Evolutionary conservation across 1,140 invertebrate genomes (phyloP), one percentile per base, ranked within the genome.

Genomic region (Apis laboriosa): DNA sequence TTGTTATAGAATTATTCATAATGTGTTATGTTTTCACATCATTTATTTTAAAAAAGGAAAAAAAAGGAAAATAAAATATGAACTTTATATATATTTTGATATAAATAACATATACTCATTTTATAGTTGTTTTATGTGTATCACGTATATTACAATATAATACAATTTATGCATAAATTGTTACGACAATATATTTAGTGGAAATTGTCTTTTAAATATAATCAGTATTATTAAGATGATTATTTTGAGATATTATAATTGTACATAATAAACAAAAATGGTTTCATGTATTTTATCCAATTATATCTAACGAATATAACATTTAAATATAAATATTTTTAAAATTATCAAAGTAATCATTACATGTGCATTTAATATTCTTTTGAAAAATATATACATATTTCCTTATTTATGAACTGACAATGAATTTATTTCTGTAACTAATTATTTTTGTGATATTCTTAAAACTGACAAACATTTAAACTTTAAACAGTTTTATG

Each of bases 111-210:
- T 58, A n/a, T 43, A 19, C 24, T 70, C 9, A 60, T 60, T 78
- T 24, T 60, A 15, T 55, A 64, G 2, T 24, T 43, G 2, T 76
- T 76, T 70, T 70, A n/a, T 70, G n/a, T 66, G 34, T 77, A 66
- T 66, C 9, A 51, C 28, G 49, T 71, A 78, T 70, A 19, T 58
- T 78, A 78, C 43, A 70, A 60, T 80, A 79, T 71, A 61, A 53
- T 78, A 78, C 58, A 63, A n/a, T 34, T 63, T 55, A 79, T 53
- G 21, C 24, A 71, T 71, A 61, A 58, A 43, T 79, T 53, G 24
- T 24, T 8, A 53, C 17, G 15, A 70, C n/a, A 19, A 56, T 55
- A 19, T 72, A 72, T 56, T 56, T 56, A 71, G 8, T 28, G 21
- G 43, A 78, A 71, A 19, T 61, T 7, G 24, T 58, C 9, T 71